Evolutionary conservation across 2,888 invertebrate genomes (phyloP).

Genomic region (Eumerus sabulonum): DNA sequence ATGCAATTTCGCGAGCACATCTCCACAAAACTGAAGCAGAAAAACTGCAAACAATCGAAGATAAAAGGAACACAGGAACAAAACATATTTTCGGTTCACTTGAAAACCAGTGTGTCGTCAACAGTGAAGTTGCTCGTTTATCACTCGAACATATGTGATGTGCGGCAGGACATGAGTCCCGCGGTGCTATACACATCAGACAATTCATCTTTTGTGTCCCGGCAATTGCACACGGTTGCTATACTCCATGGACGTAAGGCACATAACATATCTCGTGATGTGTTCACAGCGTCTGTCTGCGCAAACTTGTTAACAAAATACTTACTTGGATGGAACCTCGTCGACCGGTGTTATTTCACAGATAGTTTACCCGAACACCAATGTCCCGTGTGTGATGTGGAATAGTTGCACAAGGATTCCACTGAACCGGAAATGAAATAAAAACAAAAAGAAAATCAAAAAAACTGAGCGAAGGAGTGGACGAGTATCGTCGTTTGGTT

Average conservation of each 20-base stretch:
- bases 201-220: conserved; percentile 52
- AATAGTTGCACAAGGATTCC: conserved; percentile 32
- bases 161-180: neutral
- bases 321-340: conserved; percentile 18
- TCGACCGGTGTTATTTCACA: no score
- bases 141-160: conserved; percentile 46
- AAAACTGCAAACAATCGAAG: conserved; percentile 14
- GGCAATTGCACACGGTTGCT: conserved; percentile 47
- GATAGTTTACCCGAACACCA: no score
- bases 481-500: conserved; percentile 10
- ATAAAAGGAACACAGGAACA: conserved; percentile 5
- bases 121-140: conserved; percentile 64
- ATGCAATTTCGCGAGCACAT: no score
- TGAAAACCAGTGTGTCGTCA: conserved; percentile 60
- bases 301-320: conserved; percentile 59
- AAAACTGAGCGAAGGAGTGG: conserved; percentile 30
- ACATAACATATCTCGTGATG: conserved; percentile 16
- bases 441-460: neutral
- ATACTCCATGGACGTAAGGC: no score
- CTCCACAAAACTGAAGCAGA: no score
- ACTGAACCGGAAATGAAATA: conserved; percentile 7
- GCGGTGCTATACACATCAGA: conserved; percentile 5
- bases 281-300: conserved; percentile 44
- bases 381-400: neutral
- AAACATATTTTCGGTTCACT: conserved; percentile 46